phyloP scores from a whole-genome alignment of 2,113 vertebrate genomes.

The Dissostichus mawsoni region DNA sequence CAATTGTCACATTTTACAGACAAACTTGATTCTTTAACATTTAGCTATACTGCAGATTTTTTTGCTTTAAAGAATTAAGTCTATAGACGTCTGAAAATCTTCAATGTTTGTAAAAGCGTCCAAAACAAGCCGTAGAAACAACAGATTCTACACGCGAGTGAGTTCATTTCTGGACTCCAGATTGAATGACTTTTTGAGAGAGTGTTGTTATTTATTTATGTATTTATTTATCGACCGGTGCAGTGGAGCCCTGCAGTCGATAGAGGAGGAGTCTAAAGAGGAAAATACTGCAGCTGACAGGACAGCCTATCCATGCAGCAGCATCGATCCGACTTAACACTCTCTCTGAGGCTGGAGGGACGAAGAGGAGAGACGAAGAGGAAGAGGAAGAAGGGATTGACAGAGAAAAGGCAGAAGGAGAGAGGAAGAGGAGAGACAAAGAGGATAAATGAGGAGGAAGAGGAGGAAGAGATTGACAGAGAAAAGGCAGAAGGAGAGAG shows the following conservation, averaged over 20 bases:
- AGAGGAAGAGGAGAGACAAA: constrained; percentile 29
- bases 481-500: neutral
- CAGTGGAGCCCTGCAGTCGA: constrained; percentile 37
- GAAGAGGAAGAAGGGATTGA: constrained; percentile 6
- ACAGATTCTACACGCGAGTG: neutral
- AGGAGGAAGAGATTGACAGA: constrained; percentile 1
- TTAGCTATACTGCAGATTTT: no score
- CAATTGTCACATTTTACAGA: no score
- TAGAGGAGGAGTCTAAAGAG: constrained; percentile 36
- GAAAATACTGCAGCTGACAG: constrained; percentile 25
- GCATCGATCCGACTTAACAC: constrained; percentile 45
- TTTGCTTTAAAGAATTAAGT: no score
- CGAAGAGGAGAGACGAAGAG: constrained; percentile 28
- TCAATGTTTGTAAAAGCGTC: no score
- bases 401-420: neutral
- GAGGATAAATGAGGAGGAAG: constrained; percentile 26
- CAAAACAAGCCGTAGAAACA: neutral
- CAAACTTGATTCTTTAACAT: no score
- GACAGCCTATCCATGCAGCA: constrained; percentile 32
- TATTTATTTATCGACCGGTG: constrained; percentile 45
- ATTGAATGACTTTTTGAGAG: constrained; percentile 16
- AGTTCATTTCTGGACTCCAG: neutral
- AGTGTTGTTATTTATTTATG: constrained; percentile 52
- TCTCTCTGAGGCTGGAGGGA: constrained; percentile 17
- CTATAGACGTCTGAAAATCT: no score